Conservation (phyloP, 30 jellyfish, hydroid and myxozoan species). For the Aurelia sp. region DNA sequence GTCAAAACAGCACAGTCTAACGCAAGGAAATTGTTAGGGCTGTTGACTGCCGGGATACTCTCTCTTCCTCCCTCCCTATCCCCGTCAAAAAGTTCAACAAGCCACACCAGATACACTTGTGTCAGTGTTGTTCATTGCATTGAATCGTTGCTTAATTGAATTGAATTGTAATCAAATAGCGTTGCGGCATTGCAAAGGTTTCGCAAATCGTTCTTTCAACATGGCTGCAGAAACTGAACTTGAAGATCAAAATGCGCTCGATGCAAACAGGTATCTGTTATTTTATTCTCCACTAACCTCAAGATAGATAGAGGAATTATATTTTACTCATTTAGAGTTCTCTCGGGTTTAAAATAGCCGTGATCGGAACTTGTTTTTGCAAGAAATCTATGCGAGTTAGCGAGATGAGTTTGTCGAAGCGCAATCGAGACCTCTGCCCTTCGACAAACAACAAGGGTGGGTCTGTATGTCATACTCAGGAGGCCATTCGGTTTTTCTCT, state of each 20-base stretch:
- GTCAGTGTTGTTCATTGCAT: not conserved
- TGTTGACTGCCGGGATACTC: too few relatives aligned
- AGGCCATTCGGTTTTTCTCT: too few relatives aligned
- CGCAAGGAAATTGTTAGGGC: too few relatives aligned
- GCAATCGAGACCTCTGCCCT: too few relatives aligned
- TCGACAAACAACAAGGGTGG: conserved; percentile 12
- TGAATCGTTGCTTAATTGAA: not conserved
- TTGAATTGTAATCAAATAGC: conserved; percentile 18
- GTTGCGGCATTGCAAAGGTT: conserved; percentile 29
- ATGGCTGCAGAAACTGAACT: conserved; percentile 38
- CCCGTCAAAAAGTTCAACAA: not conserved
- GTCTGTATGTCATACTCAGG: not conserved
- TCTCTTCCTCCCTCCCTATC: not conserved
- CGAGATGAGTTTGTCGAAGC: too few relatives aligned
- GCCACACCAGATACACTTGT: not conserved
- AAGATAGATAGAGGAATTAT: too few relatives aligned
- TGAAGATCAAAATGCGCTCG: conserved; percentile 31
- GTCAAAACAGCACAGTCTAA: too few relatives aligned
- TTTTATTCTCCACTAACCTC: too few relatives aligned
- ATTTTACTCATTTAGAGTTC: too few relatives aligned
- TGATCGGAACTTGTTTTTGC: too few relatives aligned
- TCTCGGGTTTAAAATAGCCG: too few relatives aligned
- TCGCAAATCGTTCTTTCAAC: conserved; percentile 30
- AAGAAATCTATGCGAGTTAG: too few relatives aligned
- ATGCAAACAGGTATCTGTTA: conserved; percentile 36